Evolutionary conservation across 2,113 vertebrate genomes (phyloP).

Genomic region (Nanorana parkeri): DNA sequence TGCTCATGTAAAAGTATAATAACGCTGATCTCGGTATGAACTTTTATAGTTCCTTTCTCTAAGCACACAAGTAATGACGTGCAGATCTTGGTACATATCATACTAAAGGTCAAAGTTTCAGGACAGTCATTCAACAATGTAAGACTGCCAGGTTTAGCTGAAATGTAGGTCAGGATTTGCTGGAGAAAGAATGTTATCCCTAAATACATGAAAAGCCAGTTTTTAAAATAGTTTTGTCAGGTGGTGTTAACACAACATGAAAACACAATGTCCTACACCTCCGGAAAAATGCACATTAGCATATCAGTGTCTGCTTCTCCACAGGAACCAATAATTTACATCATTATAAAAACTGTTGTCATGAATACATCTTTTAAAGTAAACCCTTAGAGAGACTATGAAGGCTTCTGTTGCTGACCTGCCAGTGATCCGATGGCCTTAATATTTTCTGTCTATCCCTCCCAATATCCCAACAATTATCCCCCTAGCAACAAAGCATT

Average conservation of each 20-base stretch:
- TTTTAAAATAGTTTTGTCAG: conserved; percentile 24
- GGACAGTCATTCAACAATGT: not conserved
- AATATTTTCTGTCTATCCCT: no score
- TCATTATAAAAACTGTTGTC: no score
- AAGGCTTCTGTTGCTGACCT: no score
- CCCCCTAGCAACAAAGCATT: no score
- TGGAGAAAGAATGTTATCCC: conserved; percentile 29
- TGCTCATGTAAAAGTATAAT: no score
- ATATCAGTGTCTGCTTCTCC: not conserved
- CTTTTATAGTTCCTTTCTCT: not conserved
- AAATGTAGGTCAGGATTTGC: conserved; percentile 25
- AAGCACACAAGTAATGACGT: not conserved
- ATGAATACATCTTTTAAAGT: no score
- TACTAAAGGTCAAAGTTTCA: not conserved
- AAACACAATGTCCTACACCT: not conserved
- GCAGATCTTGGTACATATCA: not conserved
- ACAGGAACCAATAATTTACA: no score
- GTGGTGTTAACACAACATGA: not conserved
- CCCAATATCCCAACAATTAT: no score
- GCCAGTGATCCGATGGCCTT: no score
- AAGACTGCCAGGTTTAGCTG: not conserved
- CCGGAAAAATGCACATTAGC: not conserved
- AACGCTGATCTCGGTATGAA: not conserved
- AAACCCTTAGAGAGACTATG: no score
- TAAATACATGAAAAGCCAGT: conserved; percentile 31